A percentile compares a stretch with the other conserved stretches of the same genome.
These are phyloP conservation scores for Megamerina dolium DNA, from an alignment of 2,888 invertebrate genomes.

Conservation along the genomic window DNA sequence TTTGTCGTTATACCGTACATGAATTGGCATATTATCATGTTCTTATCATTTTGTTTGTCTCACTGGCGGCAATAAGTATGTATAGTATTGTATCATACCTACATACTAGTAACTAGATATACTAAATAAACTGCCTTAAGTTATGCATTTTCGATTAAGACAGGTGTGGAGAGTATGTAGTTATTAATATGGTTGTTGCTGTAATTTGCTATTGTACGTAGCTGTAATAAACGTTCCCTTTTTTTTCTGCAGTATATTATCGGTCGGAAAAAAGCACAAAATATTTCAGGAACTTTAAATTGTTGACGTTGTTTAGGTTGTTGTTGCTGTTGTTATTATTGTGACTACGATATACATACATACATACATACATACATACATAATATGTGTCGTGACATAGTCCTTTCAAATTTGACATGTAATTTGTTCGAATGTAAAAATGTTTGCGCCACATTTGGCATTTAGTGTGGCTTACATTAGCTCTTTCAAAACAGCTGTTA, in stretches of 20 bases:
- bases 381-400: conserved; percentile 24
- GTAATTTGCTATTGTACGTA: background rate
- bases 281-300: background rate
- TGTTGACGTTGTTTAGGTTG: background rate
- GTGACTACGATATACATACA: no score
- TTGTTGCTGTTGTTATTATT: background rate
- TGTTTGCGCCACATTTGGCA: background rate
- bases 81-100: background rate
- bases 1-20: no score
- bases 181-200: background rate
- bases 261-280: no score
- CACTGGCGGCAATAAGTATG: background rate
- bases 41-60: no score
- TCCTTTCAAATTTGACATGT: conserved; percentile 22
- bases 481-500: background rate
- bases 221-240: background rate
- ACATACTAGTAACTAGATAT: background rate
- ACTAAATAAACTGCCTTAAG: conserved; percentile 2
- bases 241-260: no score
- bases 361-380: no score
- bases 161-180: conserved; percentile 1
- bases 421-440: conserved; percentile 23
- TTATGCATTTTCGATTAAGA: conserved; percentile 9
- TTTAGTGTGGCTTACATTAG: no score
- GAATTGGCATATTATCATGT: no score